These are phyloP conservation scores for Trinectes maculatus DNA, from an alignment of 2,113 vertebrate species.

Conservation along the genomic window DNA sequence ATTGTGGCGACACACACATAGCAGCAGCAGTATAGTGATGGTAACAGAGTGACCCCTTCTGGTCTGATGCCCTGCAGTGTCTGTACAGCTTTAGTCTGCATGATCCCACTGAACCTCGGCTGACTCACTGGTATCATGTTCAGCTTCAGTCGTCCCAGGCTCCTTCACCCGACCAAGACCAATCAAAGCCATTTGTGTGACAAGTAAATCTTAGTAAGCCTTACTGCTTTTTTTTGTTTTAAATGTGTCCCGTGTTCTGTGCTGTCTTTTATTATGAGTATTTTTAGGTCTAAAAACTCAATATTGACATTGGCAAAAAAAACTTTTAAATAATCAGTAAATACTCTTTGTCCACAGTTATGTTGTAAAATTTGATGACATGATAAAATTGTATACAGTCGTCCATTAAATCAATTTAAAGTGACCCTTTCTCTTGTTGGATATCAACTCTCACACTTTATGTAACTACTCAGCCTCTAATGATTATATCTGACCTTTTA, in stretches of 20 bases:
- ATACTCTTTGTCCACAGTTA: not conserved
- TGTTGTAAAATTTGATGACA: slow-evolving; percentile 1
- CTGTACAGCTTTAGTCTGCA: slow-evolving; percentile 5
- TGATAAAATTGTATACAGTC: not conserved
- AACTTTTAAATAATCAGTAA: no score
- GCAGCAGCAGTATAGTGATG: slow-evolving; percentile 40
- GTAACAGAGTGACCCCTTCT: slow-evolving; percentile 80
- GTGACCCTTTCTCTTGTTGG: not conserved
- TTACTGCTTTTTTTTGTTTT: not conserved
- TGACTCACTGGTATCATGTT: slow-evolving; percentile 5
- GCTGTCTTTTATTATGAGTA: not conserved
- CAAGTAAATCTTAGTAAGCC: not conserved
- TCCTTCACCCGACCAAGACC: not conserved
- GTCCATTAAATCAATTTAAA: no score
- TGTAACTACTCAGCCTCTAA: not conserved
- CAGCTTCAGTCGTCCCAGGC: not conserved
- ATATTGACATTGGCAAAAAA: no score
- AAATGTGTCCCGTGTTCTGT: not conserved
- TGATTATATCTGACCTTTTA: slow-evolving; percentile 8
- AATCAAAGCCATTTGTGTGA: not conserved
- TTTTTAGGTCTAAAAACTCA: not conserved
- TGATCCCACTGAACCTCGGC: slow-evolving; percentile 25
- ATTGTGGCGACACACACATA: slow-evolving; percentile 27
- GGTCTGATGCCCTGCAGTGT: slow-evolving; percentile 61
- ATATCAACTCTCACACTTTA: not conserved